These are phyloP conservation scores for Neoseiulus cucumeris DNA, from an alignment of 1,140 invertebrate genomes.

Conservation along the genomic window DNA sequence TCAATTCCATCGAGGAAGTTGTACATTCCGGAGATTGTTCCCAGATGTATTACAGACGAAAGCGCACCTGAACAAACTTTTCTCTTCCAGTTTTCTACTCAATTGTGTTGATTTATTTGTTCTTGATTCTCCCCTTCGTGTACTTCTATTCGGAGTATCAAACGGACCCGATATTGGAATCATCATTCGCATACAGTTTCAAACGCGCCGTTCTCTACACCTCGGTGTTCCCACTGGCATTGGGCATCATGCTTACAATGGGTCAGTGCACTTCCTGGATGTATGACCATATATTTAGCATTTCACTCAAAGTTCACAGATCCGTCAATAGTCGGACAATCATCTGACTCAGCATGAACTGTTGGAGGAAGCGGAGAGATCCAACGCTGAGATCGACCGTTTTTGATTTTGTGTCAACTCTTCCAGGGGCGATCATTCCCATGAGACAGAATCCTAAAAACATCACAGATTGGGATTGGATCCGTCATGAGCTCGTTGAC, in stretches of 20 bases:
- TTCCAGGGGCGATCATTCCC: constrained; percentile 6
- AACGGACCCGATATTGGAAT: background rate
- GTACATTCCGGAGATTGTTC: no score
- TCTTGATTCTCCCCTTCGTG: background rate
- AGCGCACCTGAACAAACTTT: background rate
- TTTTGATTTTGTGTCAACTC: background rate
- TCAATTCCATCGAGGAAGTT: no score
- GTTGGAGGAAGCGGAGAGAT: background rate
- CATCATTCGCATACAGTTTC: background rate
- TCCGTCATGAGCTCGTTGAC: background rate
- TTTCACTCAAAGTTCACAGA: no score
- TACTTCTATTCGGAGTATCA: constrained; percentile 2
- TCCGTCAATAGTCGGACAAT: no score
- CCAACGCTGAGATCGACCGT: background rate
- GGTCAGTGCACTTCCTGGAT: background rate
- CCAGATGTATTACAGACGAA: no score
- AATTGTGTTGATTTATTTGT: background rate
- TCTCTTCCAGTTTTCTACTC: constrained; percentile 7
- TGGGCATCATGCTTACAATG: background rate
- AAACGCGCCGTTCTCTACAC: background rate
- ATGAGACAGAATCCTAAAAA: background rate
- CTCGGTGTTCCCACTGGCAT: background rate
- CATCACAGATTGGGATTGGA: background rate
- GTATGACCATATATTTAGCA: no score
- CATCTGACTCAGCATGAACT: background rate